A percentile compares a stretch with the other conserved stretches of the same genome.
These are phyloP conservation scores for Samia ricini DNA, from an alignment of 1,140 invertebrate species.

Conservation along the genomic window DNA sequence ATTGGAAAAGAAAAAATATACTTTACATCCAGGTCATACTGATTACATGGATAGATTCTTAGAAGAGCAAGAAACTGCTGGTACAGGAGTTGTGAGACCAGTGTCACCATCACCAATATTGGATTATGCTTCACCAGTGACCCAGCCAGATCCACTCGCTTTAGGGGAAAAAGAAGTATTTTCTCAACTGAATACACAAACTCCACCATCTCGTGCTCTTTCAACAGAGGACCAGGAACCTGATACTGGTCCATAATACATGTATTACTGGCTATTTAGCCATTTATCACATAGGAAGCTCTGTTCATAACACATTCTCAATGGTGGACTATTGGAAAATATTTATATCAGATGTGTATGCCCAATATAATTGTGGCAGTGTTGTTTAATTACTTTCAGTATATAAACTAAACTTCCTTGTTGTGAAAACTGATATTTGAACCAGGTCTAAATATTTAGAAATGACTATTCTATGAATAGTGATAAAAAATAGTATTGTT, in stretches of 20 bases:
- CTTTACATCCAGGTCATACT: constrained; percentile 89
- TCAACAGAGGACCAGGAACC: constrained; percentile 61
- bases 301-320: constrained; percentile 32
- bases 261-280: constrained; percentile 40
- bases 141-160: constrained; percentile 72
- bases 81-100: constrained; percentile 56
- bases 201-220: constrained; percentile 51
- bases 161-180: constrained; percentile 74
- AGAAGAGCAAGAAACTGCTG: constrained; percentile 85
- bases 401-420: neutral
- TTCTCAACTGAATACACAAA: constrained; percentile 63
- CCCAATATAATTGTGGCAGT: neutral
- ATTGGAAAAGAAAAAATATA: constrained; percentile 93
- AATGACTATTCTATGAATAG: neutral
- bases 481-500: neutral
- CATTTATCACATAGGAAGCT: constrained; percentile 34
- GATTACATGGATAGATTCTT: constrained; percentile 93
- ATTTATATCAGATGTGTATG: neutral
- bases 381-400: neutral
- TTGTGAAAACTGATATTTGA: neutral
- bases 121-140: constrained; percentile 59
- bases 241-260: constrained; percentile 66
- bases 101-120: constrained; percentile 68
- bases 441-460: neutral
- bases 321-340: neutral